Conservation (phyloP, 2,888 invertebrate genomes). For the Morinoia aosen region DNA sequence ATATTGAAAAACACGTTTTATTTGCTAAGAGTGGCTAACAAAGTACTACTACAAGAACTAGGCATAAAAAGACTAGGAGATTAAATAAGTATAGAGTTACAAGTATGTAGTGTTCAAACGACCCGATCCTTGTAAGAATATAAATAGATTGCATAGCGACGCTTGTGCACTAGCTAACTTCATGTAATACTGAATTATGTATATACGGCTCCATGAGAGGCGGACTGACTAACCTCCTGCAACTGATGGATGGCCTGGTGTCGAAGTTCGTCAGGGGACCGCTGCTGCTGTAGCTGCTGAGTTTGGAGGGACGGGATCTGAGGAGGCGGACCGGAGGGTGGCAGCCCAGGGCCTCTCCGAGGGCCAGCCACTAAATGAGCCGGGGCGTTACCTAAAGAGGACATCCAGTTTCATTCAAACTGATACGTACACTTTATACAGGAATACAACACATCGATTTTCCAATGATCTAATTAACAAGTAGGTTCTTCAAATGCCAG, state of each 20-base stretch:
- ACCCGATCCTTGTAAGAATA: no score
- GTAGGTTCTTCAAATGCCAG: no score
- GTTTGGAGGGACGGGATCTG: conserved; percentile 54
- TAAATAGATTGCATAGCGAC: background rate
- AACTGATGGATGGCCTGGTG: conserved; percentile 67
- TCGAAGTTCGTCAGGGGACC: conserved; percentile 65
- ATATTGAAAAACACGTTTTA: background rate
- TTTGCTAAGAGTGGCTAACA: no score
- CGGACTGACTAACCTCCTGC: conserved; percentile 61
- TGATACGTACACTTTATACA: background rate
- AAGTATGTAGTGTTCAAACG: no score
- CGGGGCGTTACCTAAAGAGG: conserved; percentile 17
- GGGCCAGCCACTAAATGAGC: background rate
- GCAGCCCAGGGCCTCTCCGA: conserved; percentile 64
- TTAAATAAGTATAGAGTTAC: no score
- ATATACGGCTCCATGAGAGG: background rate
- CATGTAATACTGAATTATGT: no score
- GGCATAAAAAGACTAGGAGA: no score
- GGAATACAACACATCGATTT: background rate
- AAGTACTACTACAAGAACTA: no score
- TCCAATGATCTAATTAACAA: no score
- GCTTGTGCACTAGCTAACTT: background rate
- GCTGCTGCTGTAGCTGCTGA: conserved; percentile 56
- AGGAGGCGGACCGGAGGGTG: conserved; percentile 62
- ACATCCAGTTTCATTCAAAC: background rate